Base-by-base conservation (phyloP, 2,797 vertebrate genomes). In the Menidia menidia region DNA sequence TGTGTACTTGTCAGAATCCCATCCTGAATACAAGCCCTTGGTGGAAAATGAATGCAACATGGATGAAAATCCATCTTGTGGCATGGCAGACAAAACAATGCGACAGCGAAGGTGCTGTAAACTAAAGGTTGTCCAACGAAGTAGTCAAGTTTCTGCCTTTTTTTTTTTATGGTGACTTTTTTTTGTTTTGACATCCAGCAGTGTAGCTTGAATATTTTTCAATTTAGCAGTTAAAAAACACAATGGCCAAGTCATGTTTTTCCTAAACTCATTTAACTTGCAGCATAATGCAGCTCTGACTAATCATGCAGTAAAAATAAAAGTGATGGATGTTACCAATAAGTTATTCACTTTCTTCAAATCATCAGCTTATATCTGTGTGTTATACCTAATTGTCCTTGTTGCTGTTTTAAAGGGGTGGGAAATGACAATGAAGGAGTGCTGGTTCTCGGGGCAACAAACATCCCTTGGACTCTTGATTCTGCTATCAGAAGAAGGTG, bases 381-480 rank as follows among this genome's bases (percentile, higher is more conserved):
- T 51, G 18, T 51, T 6, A n/a, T 30, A 13, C 54, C 11, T 54
- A 32, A 16, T 5, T 1, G 50, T 15, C 43, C 10, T 47, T 39
- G 1, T 47, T 67, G 30, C 56, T 77, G 4, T 67, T 78, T 78
- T 60, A 0, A 63, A 99, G 98, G 98, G 45, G 98, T 99, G 78
- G 98, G 98, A 31, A 95, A 93, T 80, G 94, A 99, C 92, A 99
- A 99, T 58, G 97, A 99, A 52, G 98, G 97, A 53, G 97, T 99
- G 81, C 93, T 99, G 86, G 98, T 99, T 71, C 95, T 99, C n/a
- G 98, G 98, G 73, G 98, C 98, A 7, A 99, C 98, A 89, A 99
- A 99, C 84, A 98, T 99, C 89, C 98, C 98, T 0, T 99, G 98
- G 98, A 98, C 98, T 80, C 92, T 99, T 69, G 98, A 99, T 90